Evolutionary conservation across 1,140 invertebrate genomes (phyloP), one percentile per base, ranked within the genome.

Genomic region (Drosophila pachea): DNA sequence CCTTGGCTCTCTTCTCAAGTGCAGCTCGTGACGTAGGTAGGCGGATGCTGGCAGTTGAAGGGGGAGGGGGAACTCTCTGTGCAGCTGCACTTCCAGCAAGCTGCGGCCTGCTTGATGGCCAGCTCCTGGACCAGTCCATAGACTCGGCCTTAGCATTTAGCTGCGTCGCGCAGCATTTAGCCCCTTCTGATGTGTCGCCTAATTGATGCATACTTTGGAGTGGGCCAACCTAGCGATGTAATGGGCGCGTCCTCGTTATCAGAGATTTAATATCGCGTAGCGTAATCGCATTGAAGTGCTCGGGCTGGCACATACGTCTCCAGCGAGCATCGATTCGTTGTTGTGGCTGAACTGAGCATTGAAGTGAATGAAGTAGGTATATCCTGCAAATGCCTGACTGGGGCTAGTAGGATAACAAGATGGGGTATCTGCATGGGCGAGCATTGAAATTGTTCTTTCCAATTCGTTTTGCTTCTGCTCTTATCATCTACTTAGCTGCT

Each of bases 41-140:
- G n/a, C n/a, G n/a, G n/a, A n/a, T n/a, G n/a, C n/a, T n/a, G n/a
- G n/a, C n/a, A n/a, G n/a, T n/a, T n/a, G n/a, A n/a, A n/a, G n/a
- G n/a, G n/a, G n/a, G n/a, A n/a, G n/a, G n/a, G n/a, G n/a, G n/a
- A n/a, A n/a, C 22, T 22, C 22, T 22, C 22, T 22, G 22, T 22
- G 22, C 22, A 22, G 22, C 22, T 1, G 22, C 22, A 22, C 3
- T 22, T 22, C 22, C 22, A 22, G 22, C 22, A 22, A 22, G 22
- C 22, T 22, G 22, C 3, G 22, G 22, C 22, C 12, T 76, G 73
- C 5, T 69, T 83, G 6, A 84, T 76, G 29, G 76, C 78, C 16
- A 84, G 29, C 7, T 49, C 32, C 12, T 58, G 63, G 9, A 68
- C 66, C 2, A 78, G 45, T 12, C 54, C 31, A 60, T 7, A 76